phyloP scores from a whole-genome alignment of 2,797 vertebrate species.

The Rhynchotus rufescens region DNA sequence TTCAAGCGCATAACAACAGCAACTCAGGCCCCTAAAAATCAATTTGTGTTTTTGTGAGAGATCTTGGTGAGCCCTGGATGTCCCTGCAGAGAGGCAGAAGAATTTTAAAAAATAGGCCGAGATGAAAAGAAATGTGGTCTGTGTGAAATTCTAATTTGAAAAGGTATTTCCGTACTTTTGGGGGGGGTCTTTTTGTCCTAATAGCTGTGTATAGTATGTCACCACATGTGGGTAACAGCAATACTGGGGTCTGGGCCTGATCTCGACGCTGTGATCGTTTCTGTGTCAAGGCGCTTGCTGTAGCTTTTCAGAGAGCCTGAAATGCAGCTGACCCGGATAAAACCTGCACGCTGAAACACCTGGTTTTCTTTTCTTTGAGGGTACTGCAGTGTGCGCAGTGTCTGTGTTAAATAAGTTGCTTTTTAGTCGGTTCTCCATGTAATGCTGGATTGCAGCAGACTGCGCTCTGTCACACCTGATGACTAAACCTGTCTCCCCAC shows the following conservation, averaged over 20 bases:
- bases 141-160: background rate
- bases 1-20: background rate
- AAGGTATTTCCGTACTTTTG: background rate
- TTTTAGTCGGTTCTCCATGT: slow-evolving; percentile 55
- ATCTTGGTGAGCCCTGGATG: background rate
- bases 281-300: slow-evolving; percentile 11
- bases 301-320: slow-evolving; percentile 34
- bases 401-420: slow-evolving; percentile 57
- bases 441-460: slow-evolving; percentile 62
- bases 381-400: slow-evolving; percentile 40
- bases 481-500: slow-evolving; percentile 59
- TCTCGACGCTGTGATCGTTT: background rate
- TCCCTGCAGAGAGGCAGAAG: background rate
- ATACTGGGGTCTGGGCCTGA: background rate
- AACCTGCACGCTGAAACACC: slow-evolving; percentile 14
- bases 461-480: slow-evolving; percentile 62
- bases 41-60: background rate
- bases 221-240: background rate
- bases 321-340: slow-evolving; percentile 52
- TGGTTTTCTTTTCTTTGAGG: slow-evolving; percentile 47
- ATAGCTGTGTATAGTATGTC: background rate
- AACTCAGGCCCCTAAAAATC: background rate
- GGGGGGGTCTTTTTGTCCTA: background rate
- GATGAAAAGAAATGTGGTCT: background rate
- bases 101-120: background rate